phyloP scores from a whole-genome alignment of 2,113 vertebrate species.

The Pygoscelis adeliae region DNA sequence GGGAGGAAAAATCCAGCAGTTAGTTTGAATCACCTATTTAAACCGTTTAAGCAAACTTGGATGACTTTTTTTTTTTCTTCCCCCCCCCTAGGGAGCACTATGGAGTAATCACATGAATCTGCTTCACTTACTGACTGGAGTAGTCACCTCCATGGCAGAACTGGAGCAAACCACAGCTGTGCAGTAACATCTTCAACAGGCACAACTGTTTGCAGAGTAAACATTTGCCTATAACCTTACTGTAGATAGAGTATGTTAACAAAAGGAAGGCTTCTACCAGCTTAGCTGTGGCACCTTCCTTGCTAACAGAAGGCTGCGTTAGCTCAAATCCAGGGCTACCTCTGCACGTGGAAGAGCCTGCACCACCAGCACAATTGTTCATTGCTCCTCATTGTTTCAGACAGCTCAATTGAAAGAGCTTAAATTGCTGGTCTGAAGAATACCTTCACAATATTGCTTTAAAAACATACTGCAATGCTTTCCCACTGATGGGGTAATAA shows the following conservation, averaged over 20 bases:
- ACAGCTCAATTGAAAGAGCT: slow-evolving; percentile 24
- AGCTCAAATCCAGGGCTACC: not conserved
- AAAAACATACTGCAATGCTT: slow-evolving; percentile 9
- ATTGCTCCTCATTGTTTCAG: slow-evolving; percentile 6
- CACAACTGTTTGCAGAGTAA: slow-evolving; percentile 59
- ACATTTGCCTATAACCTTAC: slow-evolving; percentile 53
- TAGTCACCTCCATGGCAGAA: not conserved
- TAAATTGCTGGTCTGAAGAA: slow-evolving; percentile 26
- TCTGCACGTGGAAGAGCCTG: not conserved
- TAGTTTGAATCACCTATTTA: slow-evolving; percentile 43
- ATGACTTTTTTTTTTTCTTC: not conserved
- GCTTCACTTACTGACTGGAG: not conserved
- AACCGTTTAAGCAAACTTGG: slow-evolving; percentile 1
- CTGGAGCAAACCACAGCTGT: slow-evolving; percentile 30
- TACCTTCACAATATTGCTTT: not conserved
- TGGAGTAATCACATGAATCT: not conserved
- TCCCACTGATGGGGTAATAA: slow-evolving; percentile 33
- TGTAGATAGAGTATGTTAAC: slow-evolving; percentile 26
- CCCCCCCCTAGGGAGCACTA: not conserved
- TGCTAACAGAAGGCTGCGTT: not conserved
- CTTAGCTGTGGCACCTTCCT: not conserved
- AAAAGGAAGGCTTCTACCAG: slow-evolving; percentile 27
- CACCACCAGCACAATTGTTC: not conserved
- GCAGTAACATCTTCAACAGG: slow-evolving; percentile 62
- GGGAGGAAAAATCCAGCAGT: slow-evolving; percentile 31